These are phyloP conservation scores for Portevinia maculata DNA, from an alignment of 2,888 invertebrate genomes.

Conservation along the genomic window DNA sequence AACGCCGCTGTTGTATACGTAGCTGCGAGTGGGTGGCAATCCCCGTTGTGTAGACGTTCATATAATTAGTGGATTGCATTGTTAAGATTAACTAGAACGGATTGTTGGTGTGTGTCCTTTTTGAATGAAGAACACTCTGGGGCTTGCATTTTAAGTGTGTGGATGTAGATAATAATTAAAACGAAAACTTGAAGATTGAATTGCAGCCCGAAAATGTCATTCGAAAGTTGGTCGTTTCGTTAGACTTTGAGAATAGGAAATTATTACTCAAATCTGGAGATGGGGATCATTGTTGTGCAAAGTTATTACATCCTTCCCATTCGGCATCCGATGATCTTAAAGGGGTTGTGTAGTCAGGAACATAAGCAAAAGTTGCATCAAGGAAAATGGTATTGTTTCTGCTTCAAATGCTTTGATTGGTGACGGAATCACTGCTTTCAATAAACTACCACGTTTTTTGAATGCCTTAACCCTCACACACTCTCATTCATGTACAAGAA, in stretches of 20 bases:
- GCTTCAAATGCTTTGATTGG: background rate
- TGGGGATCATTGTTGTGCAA: background rate
- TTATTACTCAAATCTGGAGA: background rate
- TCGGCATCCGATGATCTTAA: too few relatives aligned
- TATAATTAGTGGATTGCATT: conserved; percentile 72
- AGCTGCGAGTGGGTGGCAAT: background rate
- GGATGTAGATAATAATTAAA: conserved; percentile 37
- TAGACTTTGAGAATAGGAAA: background rate
- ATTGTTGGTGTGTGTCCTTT: conserved; percentile 41
- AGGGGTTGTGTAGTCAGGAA: too few relatives aligned
- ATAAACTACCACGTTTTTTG: background rate
- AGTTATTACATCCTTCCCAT: background rate
- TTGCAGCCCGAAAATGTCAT: conserved; percentile 17
- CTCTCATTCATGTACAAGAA: too few relatives aligned
- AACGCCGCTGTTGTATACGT: background rate
- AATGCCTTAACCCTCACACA: too few relatives aligned
- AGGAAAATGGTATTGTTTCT: too few relatives aligned
- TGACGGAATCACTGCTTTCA: background rate
- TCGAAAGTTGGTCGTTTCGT: background rate
- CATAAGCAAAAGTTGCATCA: too few relatives aligned
- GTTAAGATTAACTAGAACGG: conserved; percentile 64
- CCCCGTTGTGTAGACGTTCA: conserved; percentile 51
- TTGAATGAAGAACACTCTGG: background rate
- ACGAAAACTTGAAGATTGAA: conserved; percentile 29
- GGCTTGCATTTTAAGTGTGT: conserved; percentile 31